Evolutionary conservation across 2,113 vertebrate species (phyloP).

Genomic region (Falcunculus frontatus): DNA sequence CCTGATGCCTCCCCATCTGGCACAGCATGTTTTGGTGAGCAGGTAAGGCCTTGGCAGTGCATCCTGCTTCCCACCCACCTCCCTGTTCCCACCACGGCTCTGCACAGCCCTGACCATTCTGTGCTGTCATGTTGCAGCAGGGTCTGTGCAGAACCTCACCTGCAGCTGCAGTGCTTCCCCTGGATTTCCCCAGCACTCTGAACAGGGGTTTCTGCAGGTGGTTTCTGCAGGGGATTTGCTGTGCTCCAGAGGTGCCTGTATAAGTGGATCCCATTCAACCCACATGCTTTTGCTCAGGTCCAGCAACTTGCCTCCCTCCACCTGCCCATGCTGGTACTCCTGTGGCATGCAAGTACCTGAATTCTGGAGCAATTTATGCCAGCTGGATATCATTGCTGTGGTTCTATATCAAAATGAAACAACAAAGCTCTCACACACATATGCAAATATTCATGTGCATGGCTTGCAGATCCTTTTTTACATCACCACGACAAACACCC

Average conservation of each 20-base stretch:
- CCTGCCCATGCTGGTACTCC: not conserved
- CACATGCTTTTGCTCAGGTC: not conserved
- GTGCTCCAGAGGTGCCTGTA: not conserved
- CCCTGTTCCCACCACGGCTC: not conserved
- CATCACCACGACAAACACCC: not conserved
- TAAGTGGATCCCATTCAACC: not conserved
- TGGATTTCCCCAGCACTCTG: not conserved
- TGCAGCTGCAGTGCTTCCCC: not conserved
- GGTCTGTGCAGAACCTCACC: not conserved
- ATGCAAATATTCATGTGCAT: not conserved
- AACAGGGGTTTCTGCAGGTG: not conserved
- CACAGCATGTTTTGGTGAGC: not conserved
- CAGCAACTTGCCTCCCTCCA: not conserved
- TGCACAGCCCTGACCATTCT: not conserved
- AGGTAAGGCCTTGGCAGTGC: not conserved
- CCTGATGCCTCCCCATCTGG: not conserved
- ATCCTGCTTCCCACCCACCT: not conserved
- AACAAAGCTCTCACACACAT: not conserved
- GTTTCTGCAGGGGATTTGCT: not conserved
- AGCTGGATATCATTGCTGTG: not conserved
- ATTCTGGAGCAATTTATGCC: not conserved
- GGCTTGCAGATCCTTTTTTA: not conserved
- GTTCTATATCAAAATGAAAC: not conserved
- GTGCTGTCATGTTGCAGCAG: fast-evolving
- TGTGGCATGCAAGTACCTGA: not conserved